Base-by-base conservation (phyloP, 2,113 vertebrate genomes). In the Gracilinanus agilis region DNA sequence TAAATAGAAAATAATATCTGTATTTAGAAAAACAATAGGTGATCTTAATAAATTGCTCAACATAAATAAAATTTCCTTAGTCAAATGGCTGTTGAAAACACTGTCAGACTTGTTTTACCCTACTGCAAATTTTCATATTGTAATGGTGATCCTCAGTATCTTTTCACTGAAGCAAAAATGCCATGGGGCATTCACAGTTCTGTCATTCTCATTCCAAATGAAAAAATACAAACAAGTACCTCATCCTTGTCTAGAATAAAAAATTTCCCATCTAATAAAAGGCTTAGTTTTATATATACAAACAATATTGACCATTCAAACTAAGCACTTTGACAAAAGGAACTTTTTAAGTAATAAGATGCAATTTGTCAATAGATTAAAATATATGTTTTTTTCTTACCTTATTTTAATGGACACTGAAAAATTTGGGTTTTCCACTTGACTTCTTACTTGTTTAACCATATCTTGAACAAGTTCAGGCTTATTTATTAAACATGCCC, bases 401-500 rank as follows among this genome's bases (percentile, higher is more conserved):
- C 99, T 99, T 98, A 99, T 99, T 98, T 99, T 99, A 98, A 99
- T 99, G 89, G 99, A 99, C 1, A 99, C 97, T 94, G 99, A 98
- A 98, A 99, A 99, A 93, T 97, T 98, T 90, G 99, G 99, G 61
- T 99, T 99, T 96, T 99, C 97, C 9, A 99, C 99, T 98, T 99
- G 99, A 98, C 98, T 99, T 97, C 98, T 98, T 95, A 99, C 99
- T 34, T 98, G 99, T 98, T 98, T 98, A 96, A 99, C 99, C 99
- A 99, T 99, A 97, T 99, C 99, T 97, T 54, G 99, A 91, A 99
- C 98, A 4, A 99, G 98, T 67, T 99, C 99, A 94, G 99, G 99
- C 97, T 99, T 99, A 97, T 99, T 99, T 97, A 99, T 99, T 96
- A 99, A 99, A 95, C 99, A 99, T 93, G 99, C 99, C 75, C 99